Base-by-base conservation (phyloP, 2,888 invertebrate genomes). In the Folsomia candida region DNA sequence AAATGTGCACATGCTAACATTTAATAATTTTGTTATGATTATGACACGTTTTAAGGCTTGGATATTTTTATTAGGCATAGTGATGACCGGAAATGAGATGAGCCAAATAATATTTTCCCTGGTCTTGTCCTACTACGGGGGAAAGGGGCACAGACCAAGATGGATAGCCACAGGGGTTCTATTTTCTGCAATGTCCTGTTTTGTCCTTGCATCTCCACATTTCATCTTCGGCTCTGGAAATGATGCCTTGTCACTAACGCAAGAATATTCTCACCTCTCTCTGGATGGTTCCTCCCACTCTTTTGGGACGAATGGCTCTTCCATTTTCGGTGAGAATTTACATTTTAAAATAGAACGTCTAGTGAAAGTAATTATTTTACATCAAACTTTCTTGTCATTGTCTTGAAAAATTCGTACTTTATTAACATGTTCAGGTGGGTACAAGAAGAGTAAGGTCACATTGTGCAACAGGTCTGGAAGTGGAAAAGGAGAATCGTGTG, bases 11-110 rank as follows among this genome's bases (percentile, higher is more conserved):
- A 26, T 6, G 9, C 11, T 59, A 29, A 65, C 54, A 1, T 25
- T 59, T 54, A 26, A 27, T 26, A 68, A 51, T 61, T 61, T 24
- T 57, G 20, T n/a, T n/a, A n/a, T n/a, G n/a, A n/a, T n/a, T n/a
- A n/a, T n/a, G n/a, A n/a, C n/a, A n/a, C n/a, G 20, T 14, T 54
- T 18, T 54, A 4, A 54, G 54, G 4, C 54, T 20, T 14, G n/a
- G n/a, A 54, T 20, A 14, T n/a, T 22, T 54, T 54, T 47, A n/a
- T n/a, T n/a, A 87, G 88, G 90, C 73, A 85, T 90, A 75, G 89
- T 90, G 77, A 87, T 88, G 47, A 88, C 90, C 72, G 90, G 90
- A 29, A 90, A 90, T 81, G 90, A 90, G 81, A 87, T 90, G 74
- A 90, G 89, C 79, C 88, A 88, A 81, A 84, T 90, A 70, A 84